These are phyloP conservation scores for Megalopta genalis DNA, from an alignment of 1,140 invertebrate genomes.

Conservation along the genomic window DNA sequence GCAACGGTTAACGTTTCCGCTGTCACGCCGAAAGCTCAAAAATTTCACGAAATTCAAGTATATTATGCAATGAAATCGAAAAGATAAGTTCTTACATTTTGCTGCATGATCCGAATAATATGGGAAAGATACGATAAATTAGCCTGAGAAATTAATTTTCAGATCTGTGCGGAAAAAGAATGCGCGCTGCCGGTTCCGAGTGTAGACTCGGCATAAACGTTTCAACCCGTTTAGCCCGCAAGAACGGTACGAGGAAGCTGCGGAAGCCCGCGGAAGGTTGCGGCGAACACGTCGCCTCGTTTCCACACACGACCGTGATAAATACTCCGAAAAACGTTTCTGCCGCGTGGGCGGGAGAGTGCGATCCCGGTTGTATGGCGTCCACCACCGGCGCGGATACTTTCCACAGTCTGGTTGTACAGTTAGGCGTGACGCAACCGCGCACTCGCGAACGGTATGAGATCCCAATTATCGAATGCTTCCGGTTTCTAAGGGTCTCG, in stretches of 20 bases:
- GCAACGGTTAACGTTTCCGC: too few relatives aligned
- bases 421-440: slow-evolving; percentile 68
- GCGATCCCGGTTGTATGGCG: slow-evolving; percentile 50
- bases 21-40: too few relatives aligned
- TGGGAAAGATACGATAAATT: too few relatives aligned
- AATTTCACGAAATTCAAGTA: too few relatives aligned
- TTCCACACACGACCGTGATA: slow-evolving; percentile 27
- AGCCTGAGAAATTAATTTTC: too few relatives aligned
- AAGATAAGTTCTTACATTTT: too few relatives aligned
- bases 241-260: neutral
- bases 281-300: slow-evolving; percentile 8
- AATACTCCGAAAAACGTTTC: slow-evolving; percentile 60
- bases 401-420: slow-evolving; percentile 57
- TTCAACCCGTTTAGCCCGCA: too few relatives aligned
- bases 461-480: slow-evolving; percentile 61
- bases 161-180: too few relatives aligned
- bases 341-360: slow-evolving; percentile 49
- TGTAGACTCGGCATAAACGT: too few relatives aligned
- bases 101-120: too few relatives aligned
- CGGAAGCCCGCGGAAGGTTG: slow-evolving; percentile 1
- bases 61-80: too few relatives aligned
- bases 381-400: slow-evolving; percentile 36
- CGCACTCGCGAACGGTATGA: slow-evolving; percentile 31
- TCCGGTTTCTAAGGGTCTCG: slow-evolving; percentile 57
- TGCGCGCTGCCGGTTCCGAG: too few relatives aligned